These are phyloP conservation scores for Scophthalmus maximus DNA, from an alignment of 2,113 vertebrate genomes.

Conservation along the genomic window DNA sequence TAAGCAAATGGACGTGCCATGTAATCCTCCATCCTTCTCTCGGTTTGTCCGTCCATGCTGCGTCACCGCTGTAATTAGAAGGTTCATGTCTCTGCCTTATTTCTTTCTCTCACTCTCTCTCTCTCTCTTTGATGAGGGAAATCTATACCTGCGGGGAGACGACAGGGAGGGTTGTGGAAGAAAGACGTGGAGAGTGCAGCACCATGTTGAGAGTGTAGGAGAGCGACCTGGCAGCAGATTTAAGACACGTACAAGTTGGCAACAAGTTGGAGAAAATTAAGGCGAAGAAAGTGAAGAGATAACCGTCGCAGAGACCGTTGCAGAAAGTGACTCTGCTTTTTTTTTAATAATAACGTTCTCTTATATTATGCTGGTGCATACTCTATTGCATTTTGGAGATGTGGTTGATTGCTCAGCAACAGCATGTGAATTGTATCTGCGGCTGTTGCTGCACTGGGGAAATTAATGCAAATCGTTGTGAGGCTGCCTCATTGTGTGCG, in stretches of 20 bases:
- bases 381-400: slow-evolving; percentile 15
- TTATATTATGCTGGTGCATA: slow-evolving; percentile 1
- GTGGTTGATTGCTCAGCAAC: slow-evolving; percentile 53
- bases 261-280: slow-evolving; percentile 29
- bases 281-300: not conserved
- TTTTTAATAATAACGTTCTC: not conserved
- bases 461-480: slow-evolving; percentile 65
- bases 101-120: slow-evolving; percentile 25
- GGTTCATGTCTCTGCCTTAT: slow-evolving; percentile 59
- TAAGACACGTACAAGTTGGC: slow-evolving; percentile 14
- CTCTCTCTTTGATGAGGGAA: slow-evolving; percentile 62
- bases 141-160: slow-evolving; percentile 57
- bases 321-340: not conserved
- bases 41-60: slow-evolving; percentile 58
- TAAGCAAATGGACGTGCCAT: slow-evolving; percentile 71
- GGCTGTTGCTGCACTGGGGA: slow-evolving; percentile 54
- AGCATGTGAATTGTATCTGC: slow-evolving; percentile 53
- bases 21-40: slow-evolving; percentile 70
- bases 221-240: slow-evolving; percentile 19
- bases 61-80: slow-evolving; percentile 71
- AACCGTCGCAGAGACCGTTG: not conserved
- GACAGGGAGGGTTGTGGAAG: slow-evolving; percentile 7
- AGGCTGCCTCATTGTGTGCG: slow-evolving; percentile 16
- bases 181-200: slow-evolving; percentile 9
- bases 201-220: not conserved